phyloP scores from a whole-genome alignment of 2,888 invertebrate genomes.

The Rhimphoctona megacephalus region DNA sequence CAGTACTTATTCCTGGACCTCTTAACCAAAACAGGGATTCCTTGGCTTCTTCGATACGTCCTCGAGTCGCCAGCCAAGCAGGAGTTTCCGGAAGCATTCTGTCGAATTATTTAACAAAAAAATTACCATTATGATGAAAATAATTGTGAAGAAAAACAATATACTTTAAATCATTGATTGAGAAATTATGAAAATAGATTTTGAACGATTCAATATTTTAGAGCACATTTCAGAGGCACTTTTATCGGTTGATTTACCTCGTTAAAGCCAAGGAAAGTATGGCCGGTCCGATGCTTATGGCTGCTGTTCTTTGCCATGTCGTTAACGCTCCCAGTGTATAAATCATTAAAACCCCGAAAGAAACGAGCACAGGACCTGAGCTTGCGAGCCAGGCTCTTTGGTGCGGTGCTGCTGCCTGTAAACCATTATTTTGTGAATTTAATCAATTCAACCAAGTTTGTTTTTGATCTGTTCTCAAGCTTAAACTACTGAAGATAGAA shows the following conservation, averaged over 20 bases:
- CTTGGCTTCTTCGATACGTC: constrained; percentile 87
- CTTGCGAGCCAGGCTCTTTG: constrained; percentile 90
- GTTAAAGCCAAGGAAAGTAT: constrained; percentile 79
- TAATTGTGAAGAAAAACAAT: not conserved
- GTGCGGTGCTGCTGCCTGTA: constrained; percentile 89
- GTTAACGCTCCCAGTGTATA: constrained; percentile 89
- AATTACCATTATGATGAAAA: not conserved
- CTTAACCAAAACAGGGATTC: constrained; percentile 89
- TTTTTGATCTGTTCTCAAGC: not conserved
- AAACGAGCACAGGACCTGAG: constrained; percentile 90
- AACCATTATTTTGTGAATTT: not conserved
- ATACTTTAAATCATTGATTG: too few species aligned
- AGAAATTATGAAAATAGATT: not conserved
- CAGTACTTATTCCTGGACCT: constrained; percentile 88
- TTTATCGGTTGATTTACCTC: constrained; percentile 72
- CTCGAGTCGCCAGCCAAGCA: constrained; percentile 88
- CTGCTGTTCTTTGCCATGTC: constrained; percentile 89
- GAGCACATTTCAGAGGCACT: not conserved
- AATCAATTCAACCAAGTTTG: not conserved
- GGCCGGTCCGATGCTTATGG: constrained; percentile 87
- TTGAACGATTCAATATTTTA: not conserved
- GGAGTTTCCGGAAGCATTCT: constrained; percentile 90
- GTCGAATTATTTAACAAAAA: constrained; percentile 83
- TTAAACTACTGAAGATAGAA: not conserved
- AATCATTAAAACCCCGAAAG: constrained; percentile 90